A percentile compares a stretch with the other conserved stretches of the same genome.
Conservation (phyloP, 2,888 invertebrate species). For the Norana najaformis region DNA sequence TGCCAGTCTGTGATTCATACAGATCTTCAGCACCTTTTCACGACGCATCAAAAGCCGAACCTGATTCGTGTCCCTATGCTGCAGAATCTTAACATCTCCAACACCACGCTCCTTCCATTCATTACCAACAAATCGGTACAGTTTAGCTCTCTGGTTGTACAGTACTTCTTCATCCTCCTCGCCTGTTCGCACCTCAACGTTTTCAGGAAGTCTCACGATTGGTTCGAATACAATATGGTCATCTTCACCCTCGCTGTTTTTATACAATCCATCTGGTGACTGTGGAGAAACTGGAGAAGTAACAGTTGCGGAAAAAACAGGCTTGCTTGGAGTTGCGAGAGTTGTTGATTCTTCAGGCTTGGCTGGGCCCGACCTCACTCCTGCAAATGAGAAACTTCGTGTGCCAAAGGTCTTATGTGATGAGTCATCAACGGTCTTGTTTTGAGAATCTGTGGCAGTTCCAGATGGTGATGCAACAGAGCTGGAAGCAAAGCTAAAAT, state of each 20-base stretch:
- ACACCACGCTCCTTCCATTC: slow-evolving; percentile 84
- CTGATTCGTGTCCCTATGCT: slow-evolving; percentile 44
- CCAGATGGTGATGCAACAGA: background rate
- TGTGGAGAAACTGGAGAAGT: background rate
- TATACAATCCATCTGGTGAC: slow-evolving; percentile 36
- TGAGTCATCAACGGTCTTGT: background rate
- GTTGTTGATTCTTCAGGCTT: background rate
- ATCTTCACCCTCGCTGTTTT: slow-evolving; percentile 65
- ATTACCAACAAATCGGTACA: slow-evolving; percentile 77
- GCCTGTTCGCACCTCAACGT: slow-evolving; percentile 69
- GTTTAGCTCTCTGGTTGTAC: slow-evolving; percentile 79
- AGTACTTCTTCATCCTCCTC: slow-evolving; percentile 42
- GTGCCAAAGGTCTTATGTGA: slow-evolving; percentile 17
- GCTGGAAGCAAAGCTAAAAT: background rate
- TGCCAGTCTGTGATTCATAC: slow-evolving; percentile 82
- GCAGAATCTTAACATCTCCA: slow-evolving; percentile 80
- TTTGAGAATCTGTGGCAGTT: background rate
- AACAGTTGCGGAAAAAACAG: background rate
- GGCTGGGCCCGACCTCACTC: background rate
- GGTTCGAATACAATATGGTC: slow-evolving; percentile 71
- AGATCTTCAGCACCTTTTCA: slow-evolving; percentile 79
- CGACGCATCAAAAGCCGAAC: slow-evolving; percentile 79
- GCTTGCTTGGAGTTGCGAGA: background rate
- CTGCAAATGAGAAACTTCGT: slow-evolving; percentile 25
- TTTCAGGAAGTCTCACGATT: slow-evolving; percentile 72